Conservation (phyloP, 2,113 vertebrate species). For the Sinocyclocheilus grahami region DNA sequence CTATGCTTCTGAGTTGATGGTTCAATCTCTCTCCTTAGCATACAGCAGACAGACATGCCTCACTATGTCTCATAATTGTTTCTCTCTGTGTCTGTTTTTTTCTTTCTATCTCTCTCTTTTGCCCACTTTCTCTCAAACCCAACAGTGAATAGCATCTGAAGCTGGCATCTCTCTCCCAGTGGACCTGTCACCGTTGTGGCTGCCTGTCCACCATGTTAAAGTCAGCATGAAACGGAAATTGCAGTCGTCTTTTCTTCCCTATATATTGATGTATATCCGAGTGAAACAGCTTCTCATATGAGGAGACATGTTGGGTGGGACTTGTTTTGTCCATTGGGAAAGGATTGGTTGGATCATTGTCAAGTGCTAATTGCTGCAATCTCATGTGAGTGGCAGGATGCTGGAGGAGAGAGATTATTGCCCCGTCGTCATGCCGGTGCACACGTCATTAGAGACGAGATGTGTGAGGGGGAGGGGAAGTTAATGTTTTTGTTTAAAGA, state of each 20-base stretch:
- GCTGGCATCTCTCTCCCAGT: slow-evolving; percentile 34
- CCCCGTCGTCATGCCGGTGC: background rate
- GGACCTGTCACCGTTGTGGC: slow-evolving; percentile 19
- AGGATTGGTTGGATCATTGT: background rate
- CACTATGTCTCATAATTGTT: background rate
- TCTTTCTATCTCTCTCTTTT: slow-evolving; percentile 4
- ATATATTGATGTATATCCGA: background rate
- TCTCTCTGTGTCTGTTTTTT: slow-evolving; percentile 30
- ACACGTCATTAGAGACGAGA: background rate
- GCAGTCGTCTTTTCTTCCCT: background rate
- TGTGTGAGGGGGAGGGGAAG: background rate
- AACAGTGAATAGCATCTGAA: slow-evolving; percentile 20
- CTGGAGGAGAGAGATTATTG: background rate
- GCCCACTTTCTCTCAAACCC: slow-evolving; percentile 23
- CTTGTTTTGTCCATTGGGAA: background rate
- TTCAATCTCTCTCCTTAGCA: slow-evolving; percentile 34
- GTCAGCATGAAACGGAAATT: slow-evolving; percentile 20
- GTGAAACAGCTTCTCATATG: background rate
- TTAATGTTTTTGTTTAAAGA: background rate
- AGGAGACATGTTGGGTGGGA: background rate
- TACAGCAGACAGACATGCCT: background rate
- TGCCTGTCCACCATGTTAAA: background rate
- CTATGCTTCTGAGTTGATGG: slow-evolving; percentile 30
- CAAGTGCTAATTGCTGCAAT: background rate
- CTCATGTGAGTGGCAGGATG: background rate